Evolutionary conservation across 2,113 vertebrate genomes (phyloP).

Genomic region (Ptilorrhoa leucosticta): DNA sequence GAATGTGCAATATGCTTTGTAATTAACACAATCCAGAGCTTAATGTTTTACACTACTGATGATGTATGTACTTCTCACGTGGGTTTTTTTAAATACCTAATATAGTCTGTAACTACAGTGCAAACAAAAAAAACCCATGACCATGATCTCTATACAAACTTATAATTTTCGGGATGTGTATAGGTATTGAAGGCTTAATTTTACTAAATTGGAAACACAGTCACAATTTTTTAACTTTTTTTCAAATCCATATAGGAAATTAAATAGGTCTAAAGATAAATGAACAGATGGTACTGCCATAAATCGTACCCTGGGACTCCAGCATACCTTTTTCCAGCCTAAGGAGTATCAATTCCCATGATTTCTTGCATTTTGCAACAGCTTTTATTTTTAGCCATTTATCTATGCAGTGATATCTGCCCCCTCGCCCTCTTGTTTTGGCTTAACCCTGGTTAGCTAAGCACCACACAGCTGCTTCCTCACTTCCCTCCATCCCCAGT

Average conservation of each 20-base stretch:
- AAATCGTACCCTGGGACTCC: background rate
- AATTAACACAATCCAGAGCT: background rate
- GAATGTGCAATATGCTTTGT: background rate
- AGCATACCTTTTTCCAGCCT: background rate
- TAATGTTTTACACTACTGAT: background rate
- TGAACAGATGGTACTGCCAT: background rate
- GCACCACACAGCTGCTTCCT: background rate
- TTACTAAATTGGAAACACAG: background rate
- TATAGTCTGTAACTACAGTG: background rate
- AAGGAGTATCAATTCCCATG: background rate
- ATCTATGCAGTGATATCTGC: background rate
- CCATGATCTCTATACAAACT: background rate
- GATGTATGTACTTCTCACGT: background rate
- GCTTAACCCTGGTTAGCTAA: background rate
- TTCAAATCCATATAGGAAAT: background rate
- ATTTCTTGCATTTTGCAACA: background rate
- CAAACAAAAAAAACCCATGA: background rate
- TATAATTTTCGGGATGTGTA: background rate
- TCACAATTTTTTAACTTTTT: background rate
- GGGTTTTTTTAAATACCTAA: background rate
- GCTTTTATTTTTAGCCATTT: background rate
- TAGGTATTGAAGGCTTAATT: background rate
- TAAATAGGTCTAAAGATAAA: background rate
- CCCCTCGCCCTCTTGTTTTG: background rate
- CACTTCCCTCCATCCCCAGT: fast-evolving